Percentiles rank a stretch among this genome's conserved stretches.
These are phyloP conservation scores for Eupelmus urozonus DNA, from an alignment of 2,888 invertebrate genomes.

Conservation along the genomic window DNA sequence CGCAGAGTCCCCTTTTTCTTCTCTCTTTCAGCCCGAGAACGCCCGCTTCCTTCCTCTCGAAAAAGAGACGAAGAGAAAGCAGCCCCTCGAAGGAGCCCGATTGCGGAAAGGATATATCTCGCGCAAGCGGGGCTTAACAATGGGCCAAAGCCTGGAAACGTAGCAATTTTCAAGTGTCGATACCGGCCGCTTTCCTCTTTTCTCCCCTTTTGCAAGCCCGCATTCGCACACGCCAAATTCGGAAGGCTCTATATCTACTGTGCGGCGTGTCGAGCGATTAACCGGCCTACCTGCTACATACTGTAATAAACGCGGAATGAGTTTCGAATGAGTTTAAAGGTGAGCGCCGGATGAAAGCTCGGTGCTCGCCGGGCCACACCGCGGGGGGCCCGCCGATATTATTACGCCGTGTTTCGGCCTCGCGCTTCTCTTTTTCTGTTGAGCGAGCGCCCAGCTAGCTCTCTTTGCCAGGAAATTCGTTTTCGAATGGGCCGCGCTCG, in stretches of 20 bases:
- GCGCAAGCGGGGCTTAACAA: constrained; percentile 37
- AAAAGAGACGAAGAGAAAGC: too few species aligned
- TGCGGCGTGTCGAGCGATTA: constrained; percentile 45
- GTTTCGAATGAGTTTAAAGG: constrained; percentile 56
- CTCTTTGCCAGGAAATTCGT: constrained; percentile 54
- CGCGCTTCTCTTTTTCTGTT: constrained; percentile 2
- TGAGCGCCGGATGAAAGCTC: constrained; percentile 40
- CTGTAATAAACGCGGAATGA: constrained; percentile 55
- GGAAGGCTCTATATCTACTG: constrained; percentile 7
- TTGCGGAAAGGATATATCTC: constrained; percentile 48
- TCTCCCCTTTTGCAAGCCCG: constrained; percentile 58
- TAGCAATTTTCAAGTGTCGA: constrained; percentile 75
- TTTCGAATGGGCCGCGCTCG: constrained; percentile 42
- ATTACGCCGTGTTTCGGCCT: neutral
- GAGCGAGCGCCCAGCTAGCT: too few species aligned
- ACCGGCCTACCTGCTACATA: constrained; percentile 44
- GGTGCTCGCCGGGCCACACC: constrained; percentile 16
- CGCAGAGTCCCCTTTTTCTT: constrained; percentile 29
- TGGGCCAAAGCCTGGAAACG: constrained; percentile 56
- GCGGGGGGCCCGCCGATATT: neutral
- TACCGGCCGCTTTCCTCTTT: constrained; percentile 65
- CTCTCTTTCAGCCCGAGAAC: constrained; percentile 5
- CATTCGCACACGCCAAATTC: constrained; percentile 38
- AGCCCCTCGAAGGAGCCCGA: too few species aligned
- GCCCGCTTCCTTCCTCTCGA: constrained; percentile 40